phyloP scores from a whole-genome alignment of 2,888 invertebrate genomes.

The Harmothoe impar region DNA sequence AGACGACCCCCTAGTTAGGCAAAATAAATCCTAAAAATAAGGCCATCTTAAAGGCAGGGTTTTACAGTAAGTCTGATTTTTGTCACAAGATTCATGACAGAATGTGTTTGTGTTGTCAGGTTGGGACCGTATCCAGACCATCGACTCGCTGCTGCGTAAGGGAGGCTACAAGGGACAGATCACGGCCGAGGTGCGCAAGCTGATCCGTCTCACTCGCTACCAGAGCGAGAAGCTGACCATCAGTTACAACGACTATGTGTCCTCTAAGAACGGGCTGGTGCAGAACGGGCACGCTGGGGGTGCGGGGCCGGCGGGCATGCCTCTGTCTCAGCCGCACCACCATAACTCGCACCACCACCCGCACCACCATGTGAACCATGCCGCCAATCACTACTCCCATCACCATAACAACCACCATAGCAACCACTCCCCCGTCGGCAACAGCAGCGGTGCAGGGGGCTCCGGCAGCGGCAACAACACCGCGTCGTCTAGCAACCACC shows the following conservation, averaged over 20 bases:
- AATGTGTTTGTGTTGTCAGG: slow-evolving; percentile 86
- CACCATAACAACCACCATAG: slow-evolving; percentile 61
- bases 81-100: too few species aligned
- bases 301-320: not conserved
- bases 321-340: not conserved
- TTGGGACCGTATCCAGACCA: slow-evolving; percentile 99
- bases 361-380: slow-evolving; percentile 35
- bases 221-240: slow-evolving; percentile 95
- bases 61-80: too few species aligned
- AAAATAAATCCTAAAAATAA: too few species aligned
- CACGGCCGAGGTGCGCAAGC: slow-evolving; percentile 86
- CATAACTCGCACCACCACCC: slow-evolving; percentile 32
- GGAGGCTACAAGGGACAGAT: slow-evolving; percentile 94
- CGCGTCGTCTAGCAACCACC: slow-evolving; percentile 53
- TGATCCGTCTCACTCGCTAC: slow-evolving; percentile 97
- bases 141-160: slow-evolving; percentile 97
- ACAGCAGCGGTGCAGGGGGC: not conserved
- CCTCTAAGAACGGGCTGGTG: slow-evolving; percentile 58
- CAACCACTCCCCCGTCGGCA: not conserved
- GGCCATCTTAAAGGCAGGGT: too few species aligned
- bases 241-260: slow-evolving; percentile 80
- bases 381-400: slow-evolving; percentile 32
- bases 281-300: not conserved
- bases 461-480: not conserved
- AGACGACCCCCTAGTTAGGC: too few species aligned